Conservation (phyloP, 1,140 invertebrate genomes). For the Brachionus rubens region DNA sequence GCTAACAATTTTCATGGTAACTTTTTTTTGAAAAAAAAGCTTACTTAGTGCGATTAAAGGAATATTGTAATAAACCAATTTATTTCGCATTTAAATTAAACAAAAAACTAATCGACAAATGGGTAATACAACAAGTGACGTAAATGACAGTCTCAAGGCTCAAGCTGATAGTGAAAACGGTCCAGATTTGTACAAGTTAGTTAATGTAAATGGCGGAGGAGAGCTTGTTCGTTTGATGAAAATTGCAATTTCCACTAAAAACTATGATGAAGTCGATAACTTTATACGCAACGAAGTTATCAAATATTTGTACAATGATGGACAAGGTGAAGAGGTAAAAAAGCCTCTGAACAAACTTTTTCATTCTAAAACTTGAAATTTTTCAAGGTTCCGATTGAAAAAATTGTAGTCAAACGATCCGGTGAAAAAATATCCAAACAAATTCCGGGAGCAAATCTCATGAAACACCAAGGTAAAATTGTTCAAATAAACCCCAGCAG, state of each 20-base stretch:
- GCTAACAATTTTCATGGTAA: background rate
- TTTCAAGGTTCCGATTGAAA: conserved; percentile 10
- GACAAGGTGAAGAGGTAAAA: conserved; percentile 33
- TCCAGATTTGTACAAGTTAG: conserved; percentile 43
- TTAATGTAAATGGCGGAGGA: conserved; percentile 37
- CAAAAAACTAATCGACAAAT: background rate
- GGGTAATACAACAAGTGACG: conserved; percentile 46
- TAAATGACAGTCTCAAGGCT: conserved; percentile 36
- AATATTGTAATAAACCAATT: background rate
- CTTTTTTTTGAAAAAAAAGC: background rate
- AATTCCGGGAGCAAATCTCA: background rate
- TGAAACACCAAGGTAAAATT: background rate
- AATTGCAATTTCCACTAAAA: conserved; percentile 12
- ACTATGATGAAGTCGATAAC: conserved; percentile 42
- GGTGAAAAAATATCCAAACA: conserved; percentile 15
- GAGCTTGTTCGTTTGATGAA: conserved; percentile 20
- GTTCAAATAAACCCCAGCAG: background rate
- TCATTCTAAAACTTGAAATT: background rate
- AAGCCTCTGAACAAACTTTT: background rate
- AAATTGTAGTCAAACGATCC: conserved; percentile 1
- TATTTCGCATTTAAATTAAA: background rate
- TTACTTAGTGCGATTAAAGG: conserved; percentile 13
- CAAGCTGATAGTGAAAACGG: conserved; percentile 45
- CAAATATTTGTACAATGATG: conserved; percentile 45
- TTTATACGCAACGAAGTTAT: conserved; percentile 34